phyloP scores from a whole-genome alignment of 2,888 invertebrate genomes.

The Netelia melanura region DNA sequence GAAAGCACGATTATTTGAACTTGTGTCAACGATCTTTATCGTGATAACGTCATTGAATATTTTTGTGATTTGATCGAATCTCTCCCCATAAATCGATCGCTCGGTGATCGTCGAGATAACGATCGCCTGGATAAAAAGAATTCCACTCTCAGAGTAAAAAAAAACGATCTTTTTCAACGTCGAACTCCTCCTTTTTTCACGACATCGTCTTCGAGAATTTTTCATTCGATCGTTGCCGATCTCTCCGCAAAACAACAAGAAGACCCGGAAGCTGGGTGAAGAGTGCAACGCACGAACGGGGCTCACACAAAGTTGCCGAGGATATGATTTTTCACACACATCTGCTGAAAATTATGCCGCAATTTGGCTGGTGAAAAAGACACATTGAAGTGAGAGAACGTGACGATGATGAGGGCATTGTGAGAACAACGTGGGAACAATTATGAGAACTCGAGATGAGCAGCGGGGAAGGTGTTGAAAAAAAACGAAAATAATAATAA shows the following conservation, averaged over 20 bases:
- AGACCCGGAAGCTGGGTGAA: neutral
- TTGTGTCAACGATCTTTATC: no score
- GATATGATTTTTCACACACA: neutral
- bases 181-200: neutral
- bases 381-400: neutral
- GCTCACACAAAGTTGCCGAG: neutral
- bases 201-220: neutral
- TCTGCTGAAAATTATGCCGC: neutral
- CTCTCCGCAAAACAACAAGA: neutral
- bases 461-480: neutral
- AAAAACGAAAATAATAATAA: conserved; percentile 26
- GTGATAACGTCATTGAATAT: no score
- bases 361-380: conserved; percentile 10
- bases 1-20: no score
- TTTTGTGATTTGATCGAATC: no score
- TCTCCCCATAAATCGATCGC: no score
- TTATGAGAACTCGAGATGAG: conserved; percentile 17
- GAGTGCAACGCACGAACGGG: neutral
- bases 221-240: neutral
- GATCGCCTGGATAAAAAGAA: no score
- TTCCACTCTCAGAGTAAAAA: no score
- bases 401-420: conserved; percentile 5
- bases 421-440: conserved; percentile 30
- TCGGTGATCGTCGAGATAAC: no score
- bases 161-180: no score